Percentiles rank a stretch among this genome's conserved stretches.
Evolutionary conservation across 2,113 vertebrate species (phyloP).

Genomic region (Dipodomys ordii): DNA sequence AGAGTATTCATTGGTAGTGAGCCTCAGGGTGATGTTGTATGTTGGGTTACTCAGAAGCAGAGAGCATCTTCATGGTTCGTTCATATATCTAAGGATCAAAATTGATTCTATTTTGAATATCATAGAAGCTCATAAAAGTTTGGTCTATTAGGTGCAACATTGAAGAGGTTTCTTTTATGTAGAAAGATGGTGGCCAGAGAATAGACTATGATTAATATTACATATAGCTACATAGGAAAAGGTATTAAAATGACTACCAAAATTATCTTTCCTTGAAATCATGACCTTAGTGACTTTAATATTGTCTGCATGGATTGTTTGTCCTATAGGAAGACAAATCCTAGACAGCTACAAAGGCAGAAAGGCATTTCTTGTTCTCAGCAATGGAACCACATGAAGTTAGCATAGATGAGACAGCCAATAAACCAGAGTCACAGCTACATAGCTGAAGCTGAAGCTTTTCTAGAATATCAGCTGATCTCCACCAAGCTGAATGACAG

Average conservation of each 20-base stretch:
- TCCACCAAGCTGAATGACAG: neutral
- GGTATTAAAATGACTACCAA: no score
- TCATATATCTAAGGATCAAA: no score
- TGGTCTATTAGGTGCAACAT: no score
- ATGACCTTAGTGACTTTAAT: neutral
- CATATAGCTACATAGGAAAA: neutral
- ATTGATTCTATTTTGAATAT: conserved; percentile 26
- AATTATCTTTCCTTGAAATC: no score
- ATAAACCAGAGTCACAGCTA: neutral
- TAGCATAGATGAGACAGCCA: no score
- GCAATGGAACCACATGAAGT: neutral
- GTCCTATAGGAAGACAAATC: neutral
- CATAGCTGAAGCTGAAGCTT: neutral
- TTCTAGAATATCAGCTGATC: accelerated
- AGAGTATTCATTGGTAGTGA: no score
- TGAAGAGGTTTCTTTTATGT: neutral
- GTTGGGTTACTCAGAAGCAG: no score
- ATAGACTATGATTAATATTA: neutral
- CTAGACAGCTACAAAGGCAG: neutral
- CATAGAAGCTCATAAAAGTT: neutral
- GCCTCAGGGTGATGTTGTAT: no score
- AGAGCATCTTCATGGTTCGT: no score
- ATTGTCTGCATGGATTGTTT: neutral
- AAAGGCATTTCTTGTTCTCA: neutral
- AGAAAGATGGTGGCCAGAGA: no score